Evolutionary conservation across 2,113 vertebrate genomes (phyloP).

Genomic region (Sinocyclocheilus rhinocerous): DNA sequence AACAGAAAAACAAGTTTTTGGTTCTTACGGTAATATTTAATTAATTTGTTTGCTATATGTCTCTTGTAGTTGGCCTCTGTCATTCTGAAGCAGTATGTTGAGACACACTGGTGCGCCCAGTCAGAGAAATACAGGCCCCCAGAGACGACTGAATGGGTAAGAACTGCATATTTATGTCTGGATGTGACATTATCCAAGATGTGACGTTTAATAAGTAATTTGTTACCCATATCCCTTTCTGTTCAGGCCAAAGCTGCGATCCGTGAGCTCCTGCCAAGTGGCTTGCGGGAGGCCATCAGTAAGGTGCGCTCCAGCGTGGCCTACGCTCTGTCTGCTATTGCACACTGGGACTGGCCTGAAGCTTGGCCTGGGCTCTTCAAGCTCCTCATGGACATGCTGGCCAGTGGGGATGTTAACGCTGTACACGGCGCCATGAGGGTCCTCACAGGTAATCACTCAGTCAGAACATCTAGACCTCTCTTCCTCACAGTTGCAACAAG

Average conservation of each 20-base stretch:
- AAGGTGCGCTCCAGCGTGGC: conserved; percentile 98
- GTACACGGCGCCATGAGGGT: conserved; percentile 98
- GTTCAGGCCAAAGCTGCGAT: conserved; percentile 92
- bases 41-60: not conserved
- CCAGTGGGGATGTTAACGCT: conserved; percentile 91
- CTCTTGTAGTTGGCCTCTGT: conserved; percentile 88
- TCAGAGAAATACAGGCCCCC: conserved; percentile 96
- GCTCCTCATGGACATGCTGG: conserved; percentile 97
- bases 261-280: conserved; percentile 87
- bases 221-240: not conserved
- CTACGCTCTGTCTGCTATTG: conserved; percentile 96
- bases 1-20: not conserved
- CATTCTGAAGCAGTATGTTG: conserved; percentile 97
- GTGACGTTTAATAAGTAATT: not conserved
- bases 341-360: conserved; percentile 99
- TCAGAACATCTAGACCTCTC: not conserved
- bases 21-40: not conserved
- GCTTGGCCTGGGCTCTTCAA: conserved; percentile 97
- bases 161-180: not conserved
- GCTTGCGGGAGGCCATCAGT: conserved; percentile 95
- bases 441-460: conserved; percentile 83
- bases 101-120: conserved; percentile 98
- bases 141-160: conserved; percentile 95
- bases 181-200: not conserved
- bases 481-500: not conserved